These are phyloP conservation scores for Poicephalus gulielmi DNA, from an alignment of 2,113 vertebrate genomes.

Conservation along the genomic window DNA sequence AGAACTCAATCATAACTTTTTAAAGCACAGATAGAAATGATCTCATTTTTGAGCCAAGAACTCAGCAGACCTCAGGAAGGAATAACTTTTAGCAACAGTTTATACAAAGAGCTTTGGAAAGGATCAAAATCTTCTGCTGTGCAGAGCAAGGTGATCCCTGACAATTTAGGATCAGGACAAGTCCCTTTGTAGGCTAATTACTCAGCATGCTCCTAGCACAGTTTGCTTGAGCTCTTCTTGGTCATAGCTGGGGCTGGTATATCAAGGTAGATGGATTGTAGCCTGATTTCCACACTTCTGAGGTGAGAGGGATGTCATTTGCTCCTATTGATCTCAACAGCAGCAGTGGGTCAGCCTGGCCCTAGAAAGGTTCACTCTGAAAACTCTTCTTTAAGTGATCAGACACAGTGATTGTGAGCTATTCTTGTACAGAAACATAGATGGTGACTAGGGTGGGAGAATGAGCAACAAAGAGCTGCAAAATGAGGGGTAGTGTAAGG, in stretches of 20 bases:
- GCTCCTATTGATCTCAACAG: neutral
- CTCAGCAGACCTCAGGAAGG: slow-evolving; percentile 13
- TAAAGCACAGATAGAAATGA: slow-evolving; percentile 50
- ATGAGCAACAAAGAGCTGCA: neutral
- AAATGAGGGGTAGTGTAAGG: neutral
- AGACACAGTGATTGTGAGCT: neutral
- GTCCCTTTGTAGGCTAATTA: neutral
- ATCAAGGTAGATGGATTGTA: neutral
- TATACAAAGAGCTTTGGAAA: neutral
- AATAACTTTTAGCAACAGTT: slow-evolving; percentile 30
- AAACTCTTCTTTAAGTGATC: neutral
- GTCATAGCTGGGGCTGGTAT: neutral
- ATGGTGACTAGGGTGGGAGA: neutral
- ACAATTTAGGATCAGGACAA: neutral
- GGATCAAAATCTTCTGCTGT: neutral
- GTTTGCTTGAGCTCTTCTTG: neutral
- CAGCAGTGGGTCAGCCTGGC: neutral
- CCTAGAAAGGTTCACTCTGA: neutral
- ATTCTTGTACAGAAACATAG: neutral
- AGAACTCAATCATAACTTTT: slow-evolving; percentile 50
- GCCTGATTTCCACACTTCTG: neutral
- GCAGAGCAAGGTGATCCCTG: neutral
- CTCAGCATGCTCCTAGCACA: neutral
- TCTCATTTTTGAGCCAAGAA: slow-evolving; percentile 29
- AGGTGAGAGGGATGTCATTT: rapidly evolving